Base-by-base conservation (phyloP, 1,140 invertebrate genomes). In the Globodera ellingtonae region DNA sequence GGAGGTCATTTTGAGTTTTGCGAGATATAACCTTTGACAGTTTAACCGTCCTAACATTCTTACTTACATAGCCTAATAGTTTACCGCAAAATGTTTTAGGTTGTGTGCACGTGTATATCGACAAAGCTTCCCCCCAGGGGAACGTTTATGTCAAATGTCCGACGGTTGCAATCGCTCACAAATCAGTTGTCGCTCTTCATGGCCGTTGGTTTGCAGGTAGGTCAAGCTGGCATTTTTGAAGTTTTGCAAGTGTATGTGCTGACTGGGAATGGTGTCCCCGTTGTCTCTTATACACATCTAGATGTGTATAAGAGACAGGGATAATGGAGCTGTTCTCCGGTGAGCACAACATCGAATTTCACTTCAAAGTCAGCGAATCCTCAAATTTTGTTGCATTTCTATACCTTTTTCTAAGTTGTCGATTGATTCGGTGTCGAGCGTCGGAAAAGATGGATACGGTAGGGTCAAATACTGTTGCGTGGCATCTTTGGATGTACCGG, bases 121-220 rank as follows among this genome's bases (percentile, higher is more conserved):
- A 99, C 88, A 95, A 95, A 90, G 93, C 93, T 3, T 97, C 96
- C 3, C 93, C 94, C 0, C 94, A 96, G 86, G 98, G 98, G 56
- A 98, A 98, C 89, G 96, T 99, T 2, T 99, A 99, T 90, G 96
- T 98, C 6, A 99, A 99, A 90, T 98, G 96, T 91, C 95, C 97
- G 3, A 95, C 94, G 4, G 96, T 98, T 84, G 93, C 94, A 4
- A 95, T 95, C 6, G 97, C 97, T 0, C 95, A 97, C 0, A 94
- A 96, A 4, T 95, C 96, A 0, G 97, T 99, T 0, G 96, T 95
- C 90, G 94, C 95, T 1, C 91, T 99, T 21, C 97, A 99, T 90
- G 98, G 98, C 4, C 91, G 98, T 79, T 99, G 95, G 94, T 99
- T 99, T 91, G 96, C 95, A 52, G 93, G 93, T 15, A 62, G 24